A percentile compares a stretch with the other conserved stretches of the same genome.
phyloP scores from a whole-genome alignment of 2,113 vertebrate genomes.

The Oreocharis arfaki region DNA sequence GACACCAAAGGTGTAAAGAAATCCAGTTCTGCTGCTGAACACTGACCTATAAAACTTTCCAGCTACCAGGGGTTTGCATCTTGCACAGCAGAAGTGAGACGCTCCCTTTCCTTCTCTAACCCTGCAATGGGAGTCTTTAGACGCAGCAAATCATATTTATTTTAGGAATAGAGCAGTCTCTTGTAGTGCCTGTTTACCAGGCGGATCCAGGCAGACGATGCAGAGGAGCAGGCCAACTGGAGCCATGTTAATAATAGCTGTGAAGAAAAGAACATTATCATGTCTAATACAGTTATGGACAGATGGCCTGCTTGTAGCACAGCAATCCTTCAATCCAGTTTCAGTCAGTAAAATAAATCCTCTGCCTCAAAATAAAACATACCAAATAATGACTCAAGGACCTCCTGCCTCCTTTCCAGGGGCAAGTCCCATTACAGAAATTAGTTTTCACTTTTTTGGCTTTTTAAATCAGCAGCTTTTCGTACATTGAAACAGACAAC shows the following conservation, averaged over 20 bases:
- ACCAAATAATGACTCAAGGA: neutral
- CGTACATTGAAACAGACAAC: neutral
- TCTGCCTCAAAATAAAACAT: neutral
- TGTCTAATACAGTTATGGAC: conserved; percentile 32
- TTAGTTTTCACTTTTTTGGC: neutral
- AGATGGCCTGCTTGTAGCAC: conserved; percentile 8
- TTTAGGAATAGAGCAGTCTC: neutral
- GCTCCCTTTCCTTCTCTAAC: neutral
- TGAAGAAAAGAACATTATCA: conserved; percentile 32
- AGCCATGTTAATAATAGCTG: conserved; percentile 34
- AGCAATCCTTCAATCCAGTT: neutral
- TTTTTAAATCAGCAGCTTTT: neutral
- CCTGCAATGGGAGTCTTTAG: neutral
- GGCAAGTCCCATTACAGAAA: neutral
- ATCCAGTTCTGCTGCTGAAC: neutral
- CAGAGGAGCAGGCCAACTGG: conserved; percentile 5
- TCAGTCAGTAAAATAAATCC: neutral
- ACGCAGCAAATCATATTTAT: neutral
- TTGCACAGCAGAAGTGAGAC: neutral
- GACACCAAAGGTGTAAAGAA: accelerated
- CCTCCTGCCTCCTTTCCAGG: neutral
- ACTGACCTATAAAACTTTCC: neutral
- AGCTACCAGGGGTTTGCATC: neutral
- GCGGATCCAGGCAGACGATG: neutral
- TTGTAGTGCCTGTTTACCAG: neutral